Evolutionary conservation across 2,797 vertebrate species (phyloP), one percentile per base, ranked within the genome.

Genomic region (Siniperca undulata): DNA sequence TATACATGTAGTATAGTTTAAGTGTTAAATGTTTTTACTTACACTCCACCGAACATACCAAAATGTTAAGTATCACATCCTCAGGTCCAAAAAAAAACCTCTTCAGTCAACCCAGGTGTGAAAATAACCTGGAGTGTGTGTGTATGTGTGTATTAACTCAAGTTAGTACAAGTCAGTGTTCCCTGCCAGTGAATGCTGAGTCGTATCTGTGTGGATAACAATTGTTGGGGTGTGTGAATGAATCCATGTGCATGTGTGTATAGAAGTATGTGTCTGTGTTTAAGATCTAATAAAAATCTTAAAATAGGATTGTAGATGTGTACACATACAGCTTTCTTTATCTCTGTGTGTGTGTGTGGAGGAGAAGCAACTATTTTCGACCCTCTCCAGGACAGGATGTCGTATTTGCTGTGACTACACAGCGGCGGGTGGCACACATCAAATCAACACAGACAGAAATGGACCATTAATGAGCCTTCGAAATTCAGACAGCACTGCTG

Each of bases 351-450:
- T 27, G 34, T 70, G 73, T 36, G 71, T 62, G 61, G 16, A 55
- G 66, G 44, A 66, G 64, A 70, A 70, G 75, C 80, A 62, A 73
- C 89, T 90, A 89, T 93, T 93, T 84, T 71, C 3, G n/a, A 79
- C 62, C 80, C 65, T 87, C 81, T 77, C 71, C 79, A 78, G 75
- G 83, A 89, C 82, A 84, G 81, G 77, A 91, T 88, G 91, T 91
- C 59, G 40, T 68, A 50, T 85, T 68, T 74, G 79, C 83, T 79
- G 80, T 80, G 83, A 82, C 83, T 81, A 27, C 59, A 62, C 30
- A n/a, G 78, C 67, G 6, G 50, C 56, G 19, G 89, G 79, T 82
- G 83, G 76, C 74, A 82, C 78, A 74, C 80, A 65, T 93, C 80
- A 92, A 80, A 89, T 86, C 86, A 86, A 17, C 72, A 8, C 79